Evolutionary conservation across 2,797 vertebrate genomes (phyloP), one percentile per base, ranked within the genome.

Genomic region (Ctenopoma multispine): DNA sequence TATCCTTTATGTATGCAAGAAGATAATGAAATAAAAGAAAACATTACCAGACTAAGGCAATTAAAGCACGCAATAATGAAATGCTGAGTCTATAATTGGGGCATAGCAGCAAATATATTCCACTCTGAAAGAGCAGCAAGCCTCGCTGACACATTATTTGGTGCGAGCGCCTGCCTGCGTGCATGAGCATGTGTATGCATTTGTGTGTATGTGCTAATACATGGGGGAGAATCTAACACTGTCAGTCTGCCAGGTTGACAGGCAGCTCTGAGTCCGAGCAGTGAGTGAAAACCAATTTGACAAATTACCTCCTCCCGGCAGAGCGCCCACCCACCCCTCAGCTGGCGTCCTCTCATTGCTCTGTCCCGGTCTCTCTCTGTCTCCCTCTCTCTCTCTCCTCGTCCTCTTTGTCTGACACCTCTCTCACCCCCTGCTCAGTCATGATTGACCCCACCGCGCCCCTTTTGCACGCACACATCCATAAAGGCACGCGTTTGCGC

Each of bases 251-350:
- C 84, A 93, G 91, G 89, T 82, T 88, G 94, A 95, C 92, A 94
- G 90, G 94, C 93, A 95, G 94, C 93, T 92, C 93, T 76, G 87
- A 92, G 89, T 86, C 83, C 63, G 59, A 89, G 89, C 86, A 83
- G 81, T 90, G 93, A 94, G 92, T 92, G 95, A 95, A 96, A 94
- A 93, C 90, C 92, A 94, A 93, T 95, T 94, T 93, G 93, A 96
- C 94, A 94, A 93, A 93, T 93, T 91, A 93, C 90, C 89, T 93
- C 93, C 79, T 82, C 81, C 68, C 51, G 81, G 85, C 82, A 77
- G 64, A 77, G 65, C 27, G 63, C 81, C 68, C 76, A 81, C 91
- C 80, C 80, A 47, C 64, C 49, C 86, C 76, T 64, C 84, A 64
- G 54, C 72, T 59, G 86, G 44, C 58, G 83, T 62, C 54, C 38